phyloP scores from a whole-genome alignment of 2,113 vertebrate species.

The Ceyx cyanopectus region DNA sequence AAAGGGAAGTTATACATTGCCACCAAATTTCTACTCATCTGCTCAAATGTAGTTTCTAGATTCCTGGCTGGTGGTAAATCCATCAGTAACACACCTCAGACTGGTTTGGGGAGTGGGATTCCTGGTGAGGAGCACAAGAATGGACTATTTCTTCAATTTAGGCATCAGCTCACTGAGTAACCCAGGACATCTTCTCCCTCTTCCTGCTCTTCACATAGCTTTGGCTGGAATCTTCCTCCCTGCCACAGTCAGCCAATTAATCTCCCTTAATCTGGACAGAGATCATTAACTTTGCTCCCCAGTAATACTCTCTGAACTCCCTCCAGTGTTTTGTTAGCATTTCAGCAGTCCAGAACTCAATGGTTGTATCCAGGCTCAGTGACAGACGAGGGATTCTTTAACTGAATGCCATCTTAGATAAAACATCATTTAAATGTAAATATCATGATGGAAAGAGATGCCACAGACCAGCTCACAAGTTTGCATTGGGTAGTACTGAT shows the following conservation, averaged over 20 bases:
- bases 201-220: background rate
- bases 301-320: background rate
- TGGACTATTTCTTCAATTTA: background rate
- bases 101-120: background rate
- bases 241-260: background rate
- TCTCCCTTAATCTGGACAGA: constrained; percentile 24
- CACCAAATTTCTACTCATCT: background rate
- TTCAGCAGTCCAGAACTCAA: background rate
- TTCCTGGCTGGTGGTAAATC: background rate
- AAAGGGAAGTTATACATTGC: background rate
- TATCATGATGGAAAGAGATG: background rate
- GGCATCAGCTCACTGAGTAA: background rate
- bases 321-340: constrained; percentile 18
- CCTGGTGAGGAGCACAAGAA: background rate
- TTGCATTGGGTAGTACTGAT: background rate
- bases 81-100: accelerated
- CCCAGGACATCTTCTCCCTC: background rate
- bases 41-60: background rate
- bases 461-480: background rate
- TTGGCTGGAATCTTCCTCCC: background rate
- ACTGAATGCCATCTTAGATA: background rate
- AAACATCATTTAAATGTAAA: constrained; percentile 50
- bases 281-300: background rate
- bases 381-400: background rate
- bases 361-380: background rate